Evolutionary conservation across 2,113 vertebrate species (phyloP).

Genomic region (Arenaria interpres): DNA sequence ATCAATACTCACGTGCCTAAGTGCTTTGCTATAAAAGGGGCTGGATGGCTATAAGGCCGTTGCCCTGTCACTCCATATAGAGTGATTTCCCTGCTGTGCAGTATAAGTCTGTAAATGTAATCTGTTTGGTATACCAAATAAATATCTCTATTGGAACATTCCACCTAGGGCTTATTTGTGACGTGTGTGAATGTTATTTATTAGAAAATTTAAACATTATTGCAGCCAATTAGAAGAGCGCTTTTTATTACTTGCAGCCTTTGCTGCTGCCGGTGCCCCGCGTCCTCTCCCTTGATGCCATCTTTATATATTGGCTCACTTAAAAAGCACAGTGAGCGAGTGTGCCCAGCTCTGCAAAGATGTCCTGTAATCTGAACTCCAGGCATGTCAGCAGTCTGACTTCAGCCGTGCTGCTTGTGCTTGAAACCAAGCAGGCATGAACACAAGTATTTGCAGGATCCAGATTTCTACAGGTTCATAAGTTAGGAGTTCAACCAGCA

Average conservation of each 20-base stretch:
- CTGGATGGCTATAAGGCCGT: background rate
- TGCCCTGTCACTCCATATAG: background rate
- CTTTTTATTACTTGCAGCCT: conserved; percentile 23
- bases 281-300: background rate
- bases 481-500: background rate
- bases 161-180: conserved; percentile 45
- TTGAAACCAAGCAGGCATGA: background rate
- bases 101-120: conserved; percentile 21
- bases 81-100: conserved; percentile 44
- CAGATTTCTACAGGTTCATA: background rate
- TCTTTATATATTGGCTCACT: background rate
- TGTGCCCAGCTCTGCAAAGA: background rate
- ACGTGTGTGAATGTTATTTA: background rate
- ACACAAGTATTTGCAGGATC: background rate
- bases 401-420: background rate
- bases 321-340: background rate
- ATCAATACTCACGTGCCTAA: background rate
- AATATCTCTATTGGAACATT: conserved; percentile 26
- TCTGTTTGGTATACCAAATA: conserved; percentile 9
- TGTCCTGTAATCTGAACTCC: background rate
- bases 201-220: conserved; percentile 52
- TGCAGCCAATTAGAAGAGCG: conserved; percentile 41
- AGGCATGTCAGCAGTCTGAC: background rate
- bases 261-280: background rate
- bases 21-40: background rate